These are phyloP conservation scores for Nebria brevicollis DNA, from an alignment of 2,888 invertebrate genomes.

Conservation along the genomic window DNA sequence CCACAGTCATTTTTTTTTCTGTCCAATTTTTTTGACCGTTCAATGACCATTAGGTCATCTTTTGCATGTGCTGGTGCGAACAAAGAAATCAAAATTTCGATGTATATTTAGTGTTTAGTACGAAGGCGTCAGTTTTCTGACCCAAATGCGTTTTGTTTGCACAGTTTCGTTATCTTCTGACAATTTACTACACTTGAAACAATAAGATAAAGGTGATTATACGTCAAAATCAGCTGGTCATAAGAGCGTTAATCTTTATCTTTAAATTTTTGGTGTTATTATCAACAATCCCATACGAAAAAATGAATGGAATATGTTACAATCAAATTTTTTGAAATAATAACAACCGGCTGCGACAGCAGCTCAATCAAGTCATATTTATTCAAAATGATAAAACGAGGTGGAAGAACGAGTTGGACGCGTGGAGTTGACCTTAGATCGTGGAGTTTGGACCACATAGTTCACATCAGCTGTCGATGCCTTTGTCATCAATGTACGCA, in stretches of 20 bases:
- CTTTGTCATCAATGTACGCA: conserved; percentile 10
- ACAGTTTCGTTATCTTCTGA: background rate
- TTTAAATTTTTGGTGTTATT: background rate
- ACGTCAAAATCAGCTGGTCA: background rate
- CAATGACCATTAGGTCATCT: conserved; percentile 1
- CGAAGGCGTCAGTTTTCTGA: background rate
- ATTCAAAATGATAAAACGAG: background rate
- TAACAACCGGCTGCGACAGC: background rate
- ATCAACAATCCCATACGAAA: background rate
- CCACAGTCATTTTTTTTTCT: background rate
- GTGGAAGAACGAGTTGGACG: background rate
- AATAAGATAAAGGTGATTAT: background rate
- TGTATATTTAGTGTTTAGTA: background rate
- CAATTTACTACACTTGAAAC: background rate
- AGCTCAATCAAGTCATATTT: no score
- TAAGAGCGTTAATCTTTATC: background rate
- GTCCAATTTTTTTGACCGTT: background rate
- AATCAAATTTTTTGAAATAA: background rate
- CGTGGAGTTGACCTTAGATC: conserved; percentile 14
- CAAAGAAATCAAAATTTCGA: background rate
- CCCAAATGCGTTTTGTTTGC: background rate
- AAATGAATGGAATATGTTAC: background rate
- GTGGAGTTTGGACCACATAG: conserved; percentile 22
- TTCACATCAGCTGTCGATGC: conserved; percentile 25
- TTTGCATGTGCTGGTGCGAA: background rate